Conservation (phyloP, 2,797 vertebrate genomes). For the Fratercula arctica region DNA sequence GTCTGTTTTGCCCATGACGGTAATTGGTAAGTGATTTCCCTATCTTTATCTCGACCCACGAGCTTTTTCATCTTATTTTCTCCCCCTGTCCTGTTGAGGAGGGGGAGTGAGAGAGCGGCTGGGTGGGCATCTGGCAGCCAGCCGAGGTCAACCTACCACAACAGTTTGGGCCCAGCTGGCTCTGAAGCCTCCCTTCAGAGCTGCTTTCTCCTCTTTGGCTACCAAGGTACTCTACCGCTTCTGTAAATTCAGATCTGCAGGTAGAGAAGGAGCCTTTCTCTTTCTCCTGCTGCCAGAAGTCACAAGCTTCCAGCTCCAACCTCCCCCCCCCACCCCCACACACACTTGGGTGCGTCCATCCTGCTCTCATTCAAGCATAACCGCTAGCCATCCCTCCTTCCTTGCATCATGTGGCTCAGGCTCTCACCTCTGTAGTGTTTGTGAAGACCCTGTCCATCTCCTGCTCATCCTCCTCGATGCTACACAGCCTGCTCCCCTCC, state of each 20-base stretch:
- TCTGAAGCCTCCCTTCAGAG: neutral
- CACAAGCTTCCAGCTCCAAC: neutral
- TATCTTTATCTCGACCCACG: neutral
- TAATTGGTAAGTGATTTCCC: no score
- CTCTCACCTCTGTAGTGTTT: neutral
- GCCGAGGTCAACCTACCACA: neutral
- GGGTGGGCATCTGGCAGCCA: neutral
- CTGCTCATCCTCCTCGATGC: neutral
- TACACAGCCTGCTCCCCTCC: no score
- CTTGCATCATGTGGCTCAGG: neutral
- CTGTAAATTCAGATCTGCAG: neutral
- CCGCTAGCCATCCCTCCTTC: neutral
- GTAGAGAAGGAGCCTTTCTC: no score
- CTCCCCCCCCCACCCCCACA: no score
- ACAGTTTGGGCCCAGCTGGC: neutral
- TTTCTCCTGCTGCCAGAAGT: neutral
- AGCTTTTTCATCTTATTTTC: neutral
- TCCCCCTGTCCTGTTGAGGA: neutral
- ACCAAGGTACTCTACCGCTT: neutral
- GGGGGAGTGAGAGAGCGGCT: neutral
- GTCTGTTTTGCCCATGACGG: no score
- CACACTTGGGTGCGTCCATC: neutral
- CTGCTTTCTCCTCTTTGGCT: neutral
- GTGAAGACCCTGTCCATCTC: neutral
- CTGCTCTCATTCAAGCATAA: neutral